Percentiles rank a stretch among this genome's conserved stretches.
These are phyloP conservation scores for Tethea ocularis DNA, from an alignment of 2,888 invertebrate species.

Conservation along the genomic window DNA sequence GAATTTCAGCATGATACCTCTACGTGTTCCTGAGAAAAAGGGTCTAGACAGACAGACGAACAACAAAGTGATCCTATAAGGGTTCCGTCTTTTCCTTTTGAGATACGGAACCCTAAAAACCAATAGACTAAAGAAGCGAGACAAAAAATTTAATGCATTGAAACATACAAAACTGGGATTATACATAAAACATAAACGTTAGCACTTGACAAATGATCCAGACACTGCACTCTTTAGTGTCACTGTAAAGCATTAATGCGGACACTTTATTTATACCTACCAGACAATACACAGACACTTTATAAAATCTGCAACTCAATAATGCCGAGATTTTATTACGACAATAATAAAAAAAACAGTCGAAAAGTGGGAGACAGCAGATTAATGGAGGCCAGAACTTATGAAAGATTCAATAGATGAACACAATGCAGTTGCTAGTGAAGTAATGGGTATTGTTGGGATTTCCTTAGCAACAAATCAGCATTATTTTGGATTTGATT, in stretches of 20 bases:
- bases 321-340: slow-evolving; percentile 54
- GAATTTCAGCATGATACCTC: too few species aligned
- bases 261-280: slow-evolving; percentile 39
- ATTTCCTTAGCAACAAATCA: slow-evolving; percentile 33
- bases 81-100: too few species aligned
- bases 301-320: slow-evolving; percentile 57
- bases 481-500: background rate
- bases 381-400: slow-evolving; percentile 55
- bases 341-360: slow-evolving; percentile 41
- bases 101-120: too few species aligned
- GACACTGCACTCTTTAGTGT: slow-evolving; percentile 69
- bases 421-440: slow-evolving; percentile 51
- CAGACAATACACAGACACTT: slow-evolving; percentile 41
- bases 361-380: slow-evolving; percentile 40
- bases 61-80: too few species aligned
- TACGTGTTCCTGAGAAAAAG: too few species aligned
- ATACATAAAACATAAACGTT: slow-evolving; percentile 57
- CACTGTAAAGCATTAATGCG: slow-evolving; percentile 55
- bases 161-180: slow-evolving; percentile 6
- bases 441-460: slow-evolving; percentile 22
- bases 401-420: slow-evolving; percentile 60
- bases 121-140: slow-evolving; percentile 1
- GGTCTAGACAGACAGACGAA: background rate
- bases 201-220: slow-evolving; percentile 68
- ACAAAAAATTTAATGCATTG: background rate